Conservation (phyloP, 2,888 invertebrate genomes). For the Torymus aiolomorphi region DNA sequence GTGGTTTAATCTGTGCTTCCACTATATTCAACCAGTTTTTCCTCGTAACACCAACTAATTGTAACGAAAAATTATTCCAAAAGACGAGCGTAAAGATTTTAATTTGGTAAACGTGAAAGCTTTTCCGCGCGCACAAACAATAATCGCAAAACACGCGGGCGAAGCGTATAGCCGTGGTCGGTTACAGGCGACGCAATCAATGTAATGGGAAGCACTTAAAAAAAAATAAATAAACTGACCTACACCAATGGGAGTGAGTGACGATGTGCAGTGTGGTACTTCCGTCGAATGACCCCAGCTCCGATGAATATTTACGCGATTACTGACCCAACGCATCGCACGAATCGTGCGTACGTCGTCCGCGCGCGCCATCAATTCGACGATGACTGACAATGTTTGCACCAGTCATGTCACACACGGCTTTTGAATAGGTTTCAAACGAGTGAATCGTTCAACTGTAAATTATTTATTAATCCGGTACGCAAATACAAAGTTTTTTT, state of each 20-base stretch:
- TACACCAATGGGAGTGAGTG: constrained; percentile 65
- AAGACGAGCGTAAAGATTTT: too few species aligned
- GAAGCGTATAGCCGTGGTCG: constrained; percentile 4
- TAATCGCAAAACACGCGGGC: constrained; percentile 1
- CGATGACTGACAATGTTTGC: constrained; percentile 17
- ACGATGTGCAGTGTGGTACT: constrained; percentile 67
- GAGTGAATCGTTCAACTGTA: not conserved
- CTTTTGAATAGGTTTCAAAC: constrained; percentile 6
- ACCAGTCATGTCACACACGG: not conserved
- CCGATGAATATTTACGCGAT: constrained; percentile 69
- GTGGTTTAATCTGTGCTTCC: too few species aligned
- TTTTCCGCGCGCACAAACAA: not conserved
- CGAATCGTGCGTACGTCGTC: not conserved
- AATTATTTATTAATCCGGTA: constrained; percentile 15
- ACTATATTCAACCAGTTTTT: too few species aligned
- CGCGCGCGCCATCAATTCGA: constrained; percentile 18
- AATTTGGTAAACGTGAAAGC: too few species aligned
- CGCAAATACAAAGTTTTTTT: too few species aligned
- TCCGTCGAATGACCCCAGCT: constrained; percentile 70
- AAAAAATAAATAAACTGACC: constrained; percentile 68
- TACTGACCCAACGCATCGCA: constrained; percentile 51
- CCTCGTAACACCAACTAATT: too few species aligned
- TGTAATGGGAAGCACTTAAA: constrained; percentile 64
- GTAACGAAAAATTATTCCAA: too few species aligned
- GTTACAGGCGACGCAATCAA: constrained; percentile 46